phyloP scores from a whole-genome alignment of 2,797 vertebrate genomes.

The Chrysolophus pictus region DNA sequence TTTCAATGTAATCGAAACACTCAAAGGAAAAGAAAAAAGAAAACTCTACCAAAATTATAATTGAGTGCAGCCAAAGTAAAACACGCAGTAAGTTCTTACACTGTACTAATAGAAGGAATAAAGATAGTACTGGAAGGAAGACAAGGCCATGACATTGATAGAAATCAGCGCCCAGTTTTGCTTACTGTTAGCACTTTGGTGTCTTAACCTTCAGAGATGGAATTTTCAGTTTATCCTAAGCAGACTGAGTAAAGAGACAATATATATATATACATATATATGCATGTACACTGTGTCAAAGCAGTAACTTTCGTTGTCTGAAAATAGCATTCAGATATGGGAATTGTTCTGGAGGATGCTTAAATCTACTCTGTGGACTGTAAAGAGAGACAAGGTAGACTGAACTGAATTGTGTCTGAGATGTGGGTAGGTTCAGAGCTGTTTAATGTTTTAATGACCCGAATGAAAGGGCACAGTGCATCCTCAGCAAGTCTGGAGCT shows the following conservation, averaged over 20 bases:
- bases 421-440: not conserved
- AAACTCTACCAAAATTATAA: not conserved
- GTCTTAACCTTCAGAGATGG: not conserved
- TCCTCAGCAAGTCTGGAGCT: not conserved
- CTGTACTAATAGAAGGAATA: not conserved
- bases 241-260: not conserved
- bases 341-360: not conserved
- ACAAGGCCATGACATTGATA: not conserved
- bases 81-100: not conserved
- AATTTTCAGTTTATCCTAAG: not conserved
- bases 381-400: not conserved
- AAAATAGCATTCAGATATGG: not conserved
- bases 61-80: not conserved
- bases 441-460: not conserved
- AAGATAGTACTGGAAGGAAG: not conserved
- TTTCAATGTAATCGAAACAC: slow-evolving; percentile 51
- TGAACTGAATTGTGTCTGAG: not conserved
- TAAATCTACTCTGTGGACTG: not conserved
- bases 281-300: not conserved
- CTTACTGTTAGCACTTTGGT: not conserved
- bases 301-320: not conserved
- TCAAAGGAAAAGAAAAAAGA: not conserved
- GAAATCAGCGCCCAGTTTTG: not conserved
- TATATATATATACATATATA: not conserved
- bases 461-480: not conserved